Evolutionary conservation across 2,888 invertebrate species (phyloP).

Genomic region (Nemurella pictetii): DNA sequence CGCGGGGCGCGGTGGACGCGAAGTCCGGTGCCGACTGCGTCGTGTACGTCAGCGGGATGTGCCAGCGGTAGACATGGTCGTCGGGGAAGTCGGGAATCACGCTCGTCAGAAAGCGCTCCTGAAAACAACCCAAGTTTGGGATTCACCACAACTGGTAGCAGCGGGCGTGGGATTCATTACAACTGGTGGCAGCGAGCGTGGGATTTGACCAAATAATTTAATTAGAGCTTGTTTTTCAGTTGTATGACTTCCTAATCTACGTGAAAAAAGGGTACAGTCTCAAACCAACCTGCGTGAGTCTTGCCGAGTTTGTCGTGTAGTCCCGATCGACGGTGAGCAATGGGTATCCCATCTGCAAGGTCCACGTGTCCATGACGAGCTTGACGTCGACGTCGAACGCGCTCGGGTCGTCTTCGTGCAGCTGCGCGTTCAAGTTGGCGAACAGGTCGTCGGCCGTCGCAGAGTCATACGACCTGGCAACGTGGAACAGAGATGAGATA

Average conservation of each 20-base stretch:
- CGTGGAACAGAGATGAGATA: background rate
- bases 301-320: constrained; percentile 50
- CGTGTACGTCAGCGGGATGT: constrained; percentile 55
- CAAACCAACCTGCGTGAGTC: constrained; percentile 44
- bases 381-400: constrained; percentile 58
- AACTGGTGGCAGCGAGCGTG: background rate
- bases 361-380: constrained; percentile 72
- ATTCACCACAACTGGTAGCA: background rate
- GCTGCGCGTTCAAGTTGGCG: constrained; percentile 57
- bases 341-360: constrained; percentile 71
- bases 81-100: background rate
- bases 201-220: too few relatives aligned
- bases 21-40: constrained; percentile 47
- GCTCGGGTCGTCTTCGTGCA: constrained; percentile 45
- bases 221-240: background rate
- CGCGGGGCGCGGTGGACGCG: constrained; percentile 53
- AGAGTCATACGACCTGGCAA: constrained; percentile 59
- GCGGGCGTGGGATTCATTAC: too few relatives aligned
- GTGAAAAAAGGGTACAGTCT: background rate
- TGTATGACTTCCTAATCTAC: too few relatives aligned
- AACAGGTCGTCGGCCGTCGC: constrained; percentile 70
- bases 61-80: constrained; percentile 47
- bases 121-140: too few relatives aligned
- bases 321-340: constrained; percentile 62
- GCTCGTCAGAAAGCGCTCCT: constrained; percentile 29